Conservation (phyloP, 2,113 vertebrate species). For the Marcusenius ussheri region DNA sequence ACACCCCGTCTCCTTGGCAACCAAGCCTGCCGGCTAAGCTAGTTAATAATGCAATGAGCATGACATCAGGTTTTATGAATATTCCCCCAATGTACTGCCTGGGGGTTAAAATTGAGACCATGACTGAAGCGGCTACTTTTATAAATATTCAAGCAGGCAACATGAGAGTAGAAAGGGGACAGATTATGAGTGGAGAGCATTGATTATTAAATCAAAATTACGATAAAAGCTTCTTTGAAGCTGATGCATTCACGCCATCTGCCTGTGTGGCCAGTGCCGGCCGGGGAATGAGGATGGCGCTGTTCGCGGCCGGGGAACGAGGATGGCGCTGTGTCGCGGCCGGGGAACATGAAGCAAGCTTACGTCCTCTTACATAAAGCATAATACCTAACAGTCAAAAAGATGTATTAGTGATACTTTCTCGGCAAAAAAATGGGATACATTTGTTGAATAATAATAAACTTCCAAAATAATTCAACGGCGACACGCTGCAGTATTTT, state of each 20-base stretch:
- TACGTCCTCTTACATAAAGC: not conserved
- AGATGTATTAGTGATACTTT: not conserved
- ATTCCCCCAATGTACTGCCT: not conserved
- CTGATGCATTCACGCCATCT: not conserved
- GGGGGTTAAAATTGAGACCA: not conserved
- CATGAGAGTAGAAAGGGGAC: not conserved
- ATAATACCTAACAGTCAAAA: not conserved
- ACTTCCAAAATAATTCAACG: constrained; percentile 34
- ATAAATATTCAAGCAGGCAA: constrained; percentile 19
- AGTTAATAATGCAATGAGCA: constrained; percentile 2
- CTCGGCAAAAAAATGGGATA: not conserved
- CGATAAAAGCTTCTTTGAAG: constrained; percentile 12
- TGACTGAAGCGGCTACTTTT: constrained; percentile 2
- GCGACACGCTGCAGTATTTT: constrained; percentile 38
- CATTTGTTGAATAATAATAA: constrained; percentile 34
- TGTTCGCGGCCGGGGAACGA: not conserved
- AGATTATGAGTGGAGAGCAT: not conserved
- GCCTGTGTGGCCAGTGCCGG: no score
- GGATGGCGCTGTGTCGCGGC: not conserved
- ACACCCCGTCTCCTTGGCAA: not conserved
- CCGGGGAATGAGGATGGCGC: not conserved
- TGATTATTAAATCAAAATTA: constrained; percentile 5
- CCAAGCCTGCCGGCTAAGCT: not conserved
- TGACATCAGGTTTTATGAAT: not conserved
- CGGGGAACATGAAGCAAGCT: not conserved